Percentiles rank a stretch among this genome's conserved stretches.
These are phyloP conservation scores for Cerastoderma edule DNA, from an alignment of 2,888 invertebrate species.

Conservation along the genomic window DNA sequence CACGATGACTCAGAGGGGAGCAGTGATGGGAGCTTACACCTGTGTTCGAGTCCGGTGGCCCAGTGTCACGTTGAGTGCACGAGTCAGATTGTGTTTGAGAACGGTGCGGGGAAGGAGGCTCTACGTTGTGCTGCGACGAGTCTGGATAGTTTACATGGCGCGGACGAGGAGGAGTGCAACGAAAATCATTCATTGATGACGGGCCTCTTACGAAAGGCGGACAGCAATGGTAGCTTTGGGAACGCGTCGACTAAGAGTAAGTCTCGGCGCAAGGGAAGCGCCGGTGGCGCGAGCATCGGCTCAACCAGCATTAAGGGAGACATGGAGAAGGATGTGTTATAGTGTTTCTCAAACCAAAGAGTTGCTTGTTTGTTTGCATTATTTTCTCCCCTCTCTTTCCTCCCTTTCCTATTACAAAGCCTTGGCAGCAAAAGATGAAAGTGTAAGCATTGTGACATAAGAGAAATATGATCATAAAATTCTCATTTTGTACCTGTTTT, in stretches of 20 bases:
- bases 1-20: conserved; percentile 55
- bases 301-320: conserved; percentile 41
- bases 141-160: conserved; percentile 56
- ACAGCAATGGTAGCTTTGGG: conserved; percentile 17
- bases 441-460: neutral
- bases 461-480: too few species aligned
- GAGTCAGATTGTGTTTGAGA: conserved; percentile 44
- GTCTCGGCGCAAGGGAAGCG: conserved; percentile 45
- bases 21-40: conserved; percentile 51
- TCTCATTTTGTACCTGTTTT: too few species aligned
- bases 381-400: too few species aligned
- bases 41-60: conserved; percentile 53
- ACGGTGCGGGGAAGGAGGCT: conserved; percentile 10
- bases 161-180: conserved; percentile 71
- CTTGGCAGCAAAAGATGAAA: too few species aligned
- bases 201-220: conserved; percentile 41
- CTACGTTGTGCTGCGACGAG: conserved; percentile 14
- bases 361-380: neutral
- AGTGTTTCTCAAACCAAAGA: conserved; percentile 15
- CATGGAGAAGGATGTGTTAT: conserved; percentile 9
- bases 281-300: conserved; percentile 29
- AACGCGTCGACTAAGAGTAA: conserved; percentile 40
- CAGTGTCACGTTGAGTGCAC: conserved; percentile 60
- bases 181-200: conserved; percentile 74
- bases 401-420: too few species aligned